phyloP scores from a whole-genome alignment of 2,888 invertebrate genomes.

The Auanema sp. region DNA sequence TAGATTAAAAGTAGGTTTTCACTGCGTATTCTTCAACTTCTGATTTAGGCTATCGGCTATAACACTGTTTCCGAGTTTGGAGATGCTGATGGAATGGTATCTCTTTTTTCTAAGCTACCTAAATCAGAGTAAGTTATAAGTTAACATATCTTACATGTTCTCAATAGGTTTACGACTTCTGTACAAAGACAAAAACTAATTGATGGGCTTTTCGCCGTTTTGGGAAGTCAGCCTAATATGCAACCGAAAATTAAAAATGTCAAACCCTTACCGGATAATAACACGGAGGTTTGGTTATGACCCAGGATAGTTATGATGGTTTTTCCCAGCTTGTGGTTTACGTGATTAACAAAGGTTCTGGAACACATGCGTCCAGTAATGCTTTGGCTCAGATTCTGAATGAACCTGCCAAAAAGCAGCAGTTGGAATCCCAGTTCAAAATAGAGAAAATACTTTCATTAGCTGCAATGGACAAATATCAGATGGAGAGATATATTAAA shows the following conservation, averaged over 20 bases:
- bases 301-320: neutral
- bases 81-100: slow-evolving; percentile 87
- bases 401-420: slow-evolving; percentile 73
- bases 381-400: slow-evolving; percentile 67
- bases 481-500: slow-evolving; percentile 35
- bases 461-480: slow-evolving; percentile 39
- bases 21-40: slow-evolving; percentile 1
- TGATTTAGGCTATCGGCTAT: slow-evolving; percentile 79
- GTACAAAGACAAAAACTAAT: slow-evolving; percentile 72
- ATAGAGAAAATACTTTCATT: slow-evolving; percentile 31
- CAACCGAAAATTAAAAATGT: slow-evolving; percentile 71
- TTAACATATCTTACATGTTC: neutral
- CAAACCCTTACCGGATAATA: slow-evolving; percentile 78
- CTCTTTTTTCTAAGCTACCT: slow-evolving; percentile 80
- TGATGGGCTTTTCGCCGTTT: slow-evolving; percentile 56
- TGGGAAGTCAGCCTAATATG: slow-evolving; percentile 38
- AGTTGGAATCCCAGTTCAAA: slow-evolving; percentile 40
- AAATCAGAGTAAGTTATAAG: slow-evolving; percentile 12
- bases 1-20: slow-evolving; percentile 77
- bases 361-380: slow-evolving; percentile 65
- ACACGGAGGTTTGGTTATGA: slow-evolving; percentile 58
- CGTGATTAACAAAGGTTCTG: slow-evolving; percentile 74
- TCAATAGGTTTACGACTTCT: slow-evolving; percentile 7
- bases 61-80: slow-evolving; percentile 82
- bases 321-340: slow-evolving; percentile 74